Evolutionary conservation across 2,797 vertebrate species (phyloP), one percentile per base, ranked within the genome.

Genomic region (Hoplostethus mediterraneus): DNA sequence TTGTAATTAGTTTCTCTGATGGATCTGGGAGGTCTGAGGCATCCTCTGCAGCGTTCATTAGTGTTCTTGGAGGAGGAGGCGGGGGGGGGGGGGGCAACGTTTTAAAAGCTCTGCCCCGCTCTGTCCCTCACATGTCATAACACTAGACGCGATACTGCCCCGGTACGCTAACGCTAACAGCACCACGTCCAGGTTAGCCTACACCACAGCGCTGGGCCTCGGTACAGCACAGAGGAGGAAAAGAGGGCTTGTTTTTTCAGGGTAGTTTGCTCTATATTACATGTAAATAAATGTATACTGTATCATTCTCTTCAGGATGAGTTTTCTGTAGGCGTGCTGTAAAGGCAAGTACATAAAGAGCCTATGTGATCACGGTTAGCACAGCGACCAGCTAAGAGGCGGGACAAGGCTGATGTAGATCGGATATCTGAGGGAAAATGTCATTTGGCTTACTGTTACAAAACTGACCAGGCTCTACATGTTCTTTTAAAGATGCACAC

Each of bases 1-100:
- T 96, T 96, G 96, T 98, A 98, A 98, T 99, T 98, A 97, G 96
- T 96, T 97, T 97, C 96, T 96, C 95, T 96, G 96, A 96, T 95
- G 95, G 96, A 97, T 97, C 94, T 95, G 95, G 94, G 90, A 93
- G 95, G 96, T 96, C 96, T 95, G 95, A 92, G 94, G 88, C 95
- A 90, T 92, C 94, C 93, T 94, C 93, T 84, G 81, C 93, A 88
- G 86, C 79, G 63, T 93, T 95, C 92, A 94, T 95, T 94, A 94
- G 89, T 82, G 87, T 73, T 83, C 83, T 77, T 83, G 67, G 85
- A 89, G 89, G 75, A 88, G 83, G n/a, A n/a, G n/a, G n/a, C n/a
- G n/a, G n/a, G n/a, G n/a, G n/a, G n/a, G n/a, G n/a, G n/a, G 87
- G 85, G 48, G 45, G 59, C 86, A 81, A 87, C 85, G 82, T 90